Percentiles rank a stretch among this genome's conserved stretches.
Evolutionary conservation across 2,113 vertebrate genomes (phyloP).

Genomic region (Thoracochromis brauschi): DNA sequence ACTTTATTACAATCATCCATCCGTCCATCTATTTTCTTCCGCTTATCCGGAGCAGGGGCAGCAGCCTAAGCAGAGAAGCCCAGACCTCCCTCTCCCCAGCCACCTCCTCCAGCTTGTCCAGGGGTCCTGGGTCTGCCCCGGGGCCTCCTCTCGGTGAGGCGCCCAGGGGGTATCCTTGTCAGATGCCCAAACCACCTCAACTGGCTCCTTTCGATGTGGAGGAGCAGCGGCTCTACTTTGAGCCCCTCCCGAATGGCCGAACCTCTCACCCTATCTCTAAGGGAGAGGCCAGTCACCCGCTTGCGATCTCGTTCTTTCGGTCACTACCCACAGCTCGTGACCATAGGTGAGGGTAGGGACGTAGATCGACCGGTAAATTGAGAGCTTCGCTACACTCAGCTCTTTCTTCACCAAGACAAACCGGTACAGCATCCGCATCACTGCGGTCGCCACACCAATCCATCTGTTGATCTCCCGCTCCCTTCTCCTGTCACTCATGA

Average conservation of each 20-base stretch:
- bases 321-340: neutral
- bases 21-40: neutral
- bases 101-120: neutral
- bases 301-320: neutral
- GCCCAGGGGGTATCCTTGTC: neutral
- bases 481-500: neutral
- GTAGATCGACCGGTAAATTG: neutral
- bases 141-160: neutral
- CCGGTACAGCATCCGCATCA: neutral
- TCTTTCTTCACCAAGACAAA: neutral
- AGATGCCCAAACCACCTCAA: neutral
- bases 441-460: neutral
- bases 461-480: neutral
- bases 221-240: neutral
- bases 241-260: neutral
- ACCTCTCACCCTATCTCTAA: neutral
- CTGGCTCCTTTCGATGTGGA: neutral
- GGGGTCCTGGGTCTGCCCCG: neutral
- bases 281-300: neutral
- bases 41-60: neutral
- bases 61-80: neutral
- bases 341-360: neutral
- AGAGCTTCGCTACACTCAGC: neutral
- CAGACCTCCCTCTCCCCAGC: neutral
- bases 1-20: neutral